Conservation (phyloP, 2,113 vertebrate genomes). For the Cygnus atratus region DNA sequence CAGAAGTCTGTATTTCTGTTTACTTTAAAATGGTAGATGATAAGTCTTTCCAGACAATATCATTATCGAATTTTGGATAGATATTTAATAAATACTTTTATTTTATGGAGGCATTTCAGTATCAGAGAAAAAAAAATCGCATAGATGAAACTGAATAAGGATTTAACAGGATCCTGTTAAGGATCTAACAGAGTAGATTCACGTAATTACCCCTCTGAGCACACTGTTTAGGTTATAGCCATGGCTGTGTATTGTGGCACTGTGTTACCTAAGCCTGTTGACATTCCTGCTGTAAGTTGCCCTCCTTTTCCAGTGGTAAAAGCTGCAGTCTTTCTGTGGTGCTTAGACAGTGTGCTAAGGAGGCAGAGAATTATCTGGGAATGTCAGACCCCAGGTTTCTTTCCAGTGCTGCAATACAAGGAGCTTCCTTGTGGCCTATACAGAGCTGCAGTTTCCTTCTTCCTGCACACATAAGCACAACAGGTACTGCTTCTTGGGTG, state of each 20-base stretch:
- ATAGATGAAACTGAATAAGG: neutral
- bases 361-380: neutral
- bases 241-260: neutral
- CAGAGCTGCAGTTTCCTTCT: neutral
- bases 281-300: constrained; percentile 24
- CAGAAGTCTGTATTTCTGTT: neutral
- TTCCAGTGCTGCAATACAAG: neutral
- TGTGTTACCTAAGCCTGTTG: neutral
- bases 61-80: neutral
- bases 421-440: neutral
- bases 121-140: neutral
- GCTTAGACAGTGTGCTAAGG: neutral
- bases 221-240: neutral
- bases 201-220: neutral
- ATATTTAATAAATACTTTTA: neutral
- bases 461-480: neutral
- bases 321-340: neutral
- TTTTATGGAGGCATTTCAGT: neutral
- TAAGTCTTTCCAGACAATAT: neutral
- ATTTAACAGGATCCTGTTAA: neutral
- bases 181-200: neutral
- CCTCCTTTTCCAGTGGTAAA: constrained; percentile 17
- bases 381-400: neutral
- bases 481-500: fast-evolving
- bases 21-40: neutral